A percentile compares a stretch with the other conserved stretches of the same genome.
These are phyloP conservation scores for Trematomus bernacchii DNA, from an alignment of 2,797 vertebrate genomes.

Conservation along the genomic window DNA sequence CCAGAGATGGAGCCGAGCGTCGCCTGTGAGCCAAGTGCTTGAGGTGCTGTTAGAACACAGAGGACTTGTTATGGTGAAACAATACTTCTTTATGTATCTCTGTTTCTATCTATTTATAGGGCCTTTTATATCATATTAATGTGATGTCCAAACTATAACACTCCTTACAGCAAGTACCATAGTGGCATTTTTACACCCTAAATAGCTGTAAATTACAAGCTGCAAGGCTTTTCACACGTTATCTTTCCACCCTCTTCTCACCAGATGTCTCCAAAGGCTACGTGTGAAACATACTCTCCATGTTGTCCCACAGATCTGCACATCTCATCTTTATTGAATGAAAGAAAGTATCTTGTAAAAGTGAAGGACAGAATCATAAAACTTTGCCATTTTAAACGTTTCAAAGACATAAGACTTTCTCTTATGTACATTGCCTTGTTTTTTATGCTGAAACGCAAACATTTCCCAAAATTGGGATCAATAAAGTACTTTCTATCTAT, in stretches of 20 bases:
- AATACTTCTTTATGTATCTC: neutral
- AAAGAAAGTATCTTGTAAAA: too few species aligned
- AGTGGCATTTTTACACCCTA: slow-evolving; percentile 2
- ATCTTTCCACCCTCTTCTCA: neutral
- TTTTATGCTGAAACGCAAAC: too few species aligned
- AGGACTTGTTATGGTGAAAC: neutral
- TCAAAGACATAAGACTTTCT: too few species aligned
- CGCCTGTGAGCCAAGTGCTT: slow-evolving; percentile 79
- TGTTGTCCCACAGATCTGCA: neutral
- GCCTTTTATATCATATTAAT: neutral
- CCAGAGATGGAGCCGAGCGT: slow-evolving; percentile 82
- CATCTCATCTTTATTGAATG: too few species aligned
- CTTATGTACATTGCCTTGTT: too few species aligned
- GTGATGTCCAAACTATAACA: neutral
- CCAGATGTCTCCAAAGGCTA: too few species aligned
- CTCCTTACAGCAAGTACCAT: neutral
- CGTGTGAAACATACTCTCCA: neutral
- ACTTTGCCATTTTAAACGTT: too few species aligned
- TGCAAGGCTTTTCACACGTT: neutral
- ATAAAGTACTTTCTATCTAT: too few species aligned
- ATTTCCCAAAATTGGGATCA: too few species aligned
- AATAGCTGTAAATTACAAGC: neutral
- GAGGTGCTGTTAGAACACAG: slow-evolving; percentile 70
- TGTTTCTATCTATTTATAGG: neutral
- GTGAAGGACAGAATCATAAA: too few species aligned